A percentile compares a stretch with the other conserved stretches of the same genome.
Evolutionary conservation across 2,797 vertebrate species (phyloP).

Genomic region (Lagorchestes hirsutus): DNA sequence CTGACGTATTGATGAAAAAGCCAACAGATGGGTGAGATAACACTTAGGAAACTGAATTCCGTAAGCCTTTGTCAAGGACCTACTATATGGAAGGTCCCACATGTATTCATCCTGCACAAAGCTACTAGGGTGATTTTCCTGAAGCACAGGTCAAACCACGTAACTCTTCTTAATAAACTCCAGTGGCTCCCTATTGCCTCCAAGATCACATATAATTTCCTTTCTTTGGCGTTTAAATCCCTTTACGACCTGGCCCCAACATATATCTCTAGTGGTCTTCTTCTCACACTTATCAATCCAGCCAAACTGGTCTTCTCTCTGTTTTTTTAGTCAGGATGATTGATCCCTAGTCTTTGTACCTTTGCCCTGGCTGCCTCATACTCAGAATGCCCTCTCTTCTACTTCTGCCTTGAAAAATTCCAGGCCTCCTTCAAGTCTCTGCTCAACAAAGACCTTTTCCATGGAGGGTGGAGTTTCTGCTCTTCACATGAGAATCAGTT

Average conservation of each 20-base stretch:
- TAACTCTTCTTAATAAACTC: not conserved
- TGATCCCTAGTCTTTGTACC: not conserved
- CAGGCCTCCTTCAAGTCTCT: not conserved
- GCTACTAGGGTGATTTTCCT: not conserved
- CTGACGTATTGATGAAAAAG: not conserved
- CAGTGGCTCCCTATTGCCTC: not conserved
- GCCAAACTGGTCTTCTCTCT: not conserved
- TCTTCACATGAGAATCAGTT: not conserved
- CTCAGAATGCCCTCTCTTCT: not conserved
- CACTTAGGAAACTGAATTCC: not conserved
- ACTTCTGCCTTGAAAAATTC: not conserved
- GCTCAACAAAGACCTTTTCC: not conserved
- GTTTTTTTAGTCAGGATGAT: too few relatives aligned
- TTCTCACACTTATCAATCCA: not conserved
- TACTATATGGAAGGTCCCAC: too few relatives aligned
- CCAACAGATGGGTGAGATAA: not conserved
- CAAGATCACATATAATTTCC: not conserved
- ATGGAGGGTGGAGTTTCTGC: not conserved
- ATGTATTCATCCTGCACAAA: not conserved
- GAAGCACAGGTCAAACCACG: not conserved
- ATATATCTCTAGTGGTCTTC: not conserved
- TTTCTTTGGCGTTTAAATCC: not conserved
- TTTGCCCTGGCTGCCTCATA: not conserved
- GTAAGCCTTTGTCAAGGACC: not conserved
- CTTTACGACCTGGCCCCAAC: not conserved